phyloP scores from a whole-genome alignment of 2,888 invertebrate species.

The Timandra comae region DNA sequence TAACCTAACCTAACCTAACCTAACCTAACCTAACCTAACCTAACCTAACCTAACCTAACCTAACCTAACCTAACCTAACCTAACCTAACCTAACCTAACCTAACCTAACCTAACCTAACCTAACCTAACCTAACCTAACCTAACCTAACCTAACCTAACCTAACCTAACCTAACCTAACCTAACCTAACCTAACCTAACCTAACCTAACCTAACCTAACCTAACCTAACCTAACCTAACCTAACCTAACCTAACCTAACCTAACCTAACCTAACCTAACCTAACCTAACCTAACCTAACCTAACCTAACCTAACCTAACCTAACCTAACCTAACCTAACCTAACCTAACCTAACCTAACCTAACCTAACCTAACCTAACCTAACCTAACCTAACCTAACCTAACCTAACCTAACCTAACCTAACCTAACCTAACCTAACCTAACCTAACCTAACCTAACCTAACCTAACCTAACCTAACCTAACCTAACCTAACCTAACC shows the following conservation, averaged over 20 bases:
- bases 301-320: slow-evolving; percentile 10
- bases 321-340: slow-evolving; percentile 9
- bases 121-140: slow-evolving; percentile 7
- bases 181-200: slow-evolving; percentile 3
- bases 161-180: slow-evolving; percentile 6
- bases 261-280: slow-evolving; percentile 11
- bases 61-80: slow-evolving; percentile 11
- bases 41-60: slow-evolving; percentile 10
- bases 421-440: slow-evolving; percentile 2
- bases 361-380: slow-evolving; percentile 2
- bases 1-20: slow-evolving; percentile 6
- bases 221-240: slow-evolving; percentile 11
- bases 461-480: slow-evolving; percentile 7
- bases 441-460: slow-evolving; percentile 4
- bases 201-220: slow-evolving; percentile 9
- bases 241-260: slow-evolving; percentile 11
- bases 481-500: slow-evolving; percentile 9
- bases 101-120: slow-evolving; percentile 8
- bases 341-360: slow-evolving; percentile 1
- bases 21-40: slow-evolving; percentile 8
- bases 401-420: slow-evolving; percentile 3
- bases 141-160: slow-evolving; percentile 8
- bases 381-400: slow-evolving; percentile 2
- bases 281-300: slow-evolving; percentile 12
- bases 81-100: slow-evolving; percentile 12